Evolutionary conservation across 2,113 vertebrate species (phyloP).

Genomic region (Erpornis zantholeuca): DNA sequence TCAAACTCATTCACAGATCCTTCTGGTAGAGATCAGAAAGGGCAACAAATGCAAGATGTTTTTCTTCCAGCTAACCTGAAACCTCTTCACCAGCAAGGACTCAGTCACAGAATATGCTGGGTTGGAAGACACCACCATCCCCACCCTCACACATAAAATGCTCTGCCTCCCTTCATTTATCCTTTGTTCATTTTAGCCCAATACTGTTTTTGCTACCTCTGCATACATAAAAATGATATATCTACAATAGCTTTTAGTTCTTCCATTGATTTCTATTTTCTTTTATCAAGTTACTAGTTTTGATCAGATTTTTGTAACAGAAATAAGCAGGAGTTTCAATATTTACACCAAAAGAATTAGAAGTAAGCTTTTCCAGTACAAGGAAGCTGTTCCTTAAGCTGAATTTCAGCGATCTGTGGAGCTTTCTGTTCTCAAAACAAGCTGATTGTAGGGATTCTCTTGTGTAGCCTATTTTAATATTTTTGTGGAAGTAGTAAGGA

Average conservation of each 20-base stretch:
- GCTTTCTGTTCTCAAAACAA: background rate
- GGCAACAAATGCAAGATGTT: background rate
- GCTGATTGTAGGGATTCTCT: background rate
- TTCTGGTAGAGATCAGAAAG: too few relatives aligned
- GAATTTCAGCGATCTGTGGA: background rate
- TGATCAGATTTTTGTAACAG: background rate
- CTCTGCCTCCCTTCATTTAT: background rate
- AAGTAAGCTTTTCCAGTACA: background rate
- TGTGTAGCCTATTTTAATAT: background rate
- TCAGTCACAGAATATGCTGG: background rate
- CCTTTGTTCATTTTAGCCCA: background rate
- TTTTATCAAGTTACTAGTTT: background rate
- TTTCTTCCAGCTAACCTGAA: background rate
- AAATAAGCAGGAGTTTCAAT: background rate
- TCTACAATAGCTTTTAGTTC: background rate
- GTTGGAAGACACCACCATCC: background rate
- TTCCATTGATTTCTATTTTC: background rate
- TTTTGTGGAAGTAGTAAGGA: background rate
- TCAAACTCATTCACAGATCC: background rate
- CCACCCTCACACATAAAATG: fast-evolving
- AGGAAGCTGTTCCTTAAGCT: background rate
- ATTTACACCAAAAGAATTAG: background rate
- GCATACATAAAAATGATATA: background rate
- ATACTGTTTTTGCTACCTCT: background rate
- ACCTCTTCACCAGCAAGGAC: fast-evolving